Percentiles rank a stretch among this genome's conserved stretches.
Evolutionary conservation across 1,140 invertebrate species (phyloP).

Genomic region (Drosophila miranda): DNA sequence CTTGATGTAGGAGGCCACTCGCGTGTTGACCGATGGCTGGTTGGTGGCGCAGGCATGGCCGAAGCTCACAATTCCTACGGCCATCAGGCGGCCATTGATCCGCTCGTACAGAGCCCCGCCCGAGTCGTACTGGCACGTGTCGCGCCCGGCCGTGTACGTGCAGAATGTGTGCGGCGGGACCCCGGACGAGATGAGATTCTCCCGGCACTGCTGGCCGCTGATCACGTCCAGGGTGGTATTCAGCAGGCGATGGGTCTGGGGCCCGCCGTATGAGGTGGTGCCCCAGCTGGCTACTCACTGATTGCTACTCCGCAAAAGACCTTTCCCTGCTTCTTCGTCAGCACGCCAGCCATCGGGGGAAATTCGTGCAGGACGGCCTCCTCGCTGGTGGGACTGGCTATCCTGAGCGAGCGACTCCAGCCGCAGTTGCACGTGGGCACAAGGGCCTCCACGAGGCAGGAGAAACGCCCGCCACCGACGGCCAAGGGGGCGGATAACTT

Average conservation of each 20-base stretch:
- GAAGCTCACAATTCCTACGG: slow-evolving; percentile 87
- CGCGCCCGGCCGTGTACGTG: slow-evolving; percentile 71
- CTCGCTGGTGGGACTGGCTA: slow-evolving; percentile 59
- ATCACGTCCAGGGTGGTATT: slow-evolving; percentile 75
- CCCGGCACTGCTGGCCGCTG: slow-evolving; percentile 46
- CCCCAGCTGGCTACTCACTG: slow-evolving; percentile 80
- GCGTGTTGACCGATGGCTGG: slow-evolving; percentile 87
- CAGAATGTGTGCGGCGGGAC: slow-evolving; percentile 65
- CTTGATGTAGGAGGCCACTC: slow-evolving; percentile 86
- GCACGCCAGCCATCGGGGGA: slow-evolving; percentile 73
- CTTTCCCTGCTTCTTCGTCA: slow-evolving; percentile 59
- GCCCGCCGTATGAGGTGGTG: slow-evolving; percentile 75
- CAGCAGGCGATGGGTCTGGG: slow-evolving; percentile 62
- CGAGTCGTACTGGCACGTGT: slow-evolving; percentile 80
- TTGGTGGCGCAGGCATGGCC: slow-evolving; percentile 84
- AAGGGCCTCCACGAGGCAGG: slow-evolving; percentile 68
- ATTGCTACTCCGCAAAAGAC: slow-evolving; percentile 79
- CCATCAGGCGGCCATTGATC: slow-evolving; percentile 62
- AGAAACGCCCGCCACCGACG: slow-evolving; percentile 65
- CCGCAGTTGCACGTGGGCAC: slow-evolving; percentile 69
- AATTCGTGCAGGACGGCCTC: slow-evolving; percentile 71
- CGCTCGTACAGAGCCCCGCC: slow-evolving; percentile 74
- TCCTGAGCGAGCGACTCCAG: slow-evolving; percentile 60
- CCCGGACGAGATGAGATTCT: slow-evolving; percentile 5
- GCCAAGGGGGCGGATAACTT: slow-evolving; percentile 21